Evolutionary conservation across 2,113 vertebrate species (phyloP).

Genomic region (Cavia aperea): DNA sequence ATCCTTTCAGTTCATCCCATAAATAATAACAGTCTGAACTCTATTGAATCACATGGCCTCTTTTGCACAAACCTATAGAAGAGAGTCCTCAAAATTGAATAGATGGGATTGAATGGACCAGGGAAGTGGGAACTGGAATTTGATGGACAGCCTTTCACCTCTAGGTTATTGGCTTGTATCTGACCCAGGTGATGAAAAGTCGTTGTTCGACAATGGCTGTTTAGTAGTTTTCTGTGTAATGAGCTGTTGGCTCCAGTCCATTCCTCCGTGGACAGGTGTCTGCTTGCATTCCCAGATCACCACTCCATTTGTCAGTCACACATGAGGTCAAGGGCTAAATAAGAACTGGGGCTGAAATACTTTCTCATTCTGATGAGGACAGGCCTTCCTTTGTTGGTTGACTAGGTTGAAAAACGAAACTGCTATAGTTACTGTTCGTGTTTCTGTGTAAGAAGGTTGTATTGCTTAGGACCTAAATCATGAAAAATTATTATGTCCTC

Average conservation of each 20-base stretch:
- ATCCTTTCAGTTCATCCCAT: constrained; percentile 70
- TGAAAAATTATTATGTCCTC: constrained; percentile 50
- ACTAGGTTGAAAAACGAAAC: constrained; percentile 55
- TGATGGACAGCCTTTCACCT: constrained; percentile 74
- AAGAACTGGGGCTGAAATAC: constrained; percentile 53
- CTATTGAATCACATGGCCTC: constrained; percentile 66
- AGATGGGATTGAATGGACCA: constrained; percentile 67
- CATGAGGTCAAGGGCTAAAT: constrained; percentile 69
- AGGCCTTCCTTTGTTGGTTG: constrained; percentile 68
- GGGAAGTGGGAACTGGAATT: constrained; percentile 66
- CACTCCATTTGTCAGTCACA: constrained; percentile 70
- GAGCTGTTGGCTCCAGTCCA: constrained; percentile 68
- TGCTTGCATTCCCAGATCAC: constrained; percentile 61
- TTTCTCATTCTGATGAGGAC: constrained; percentile 62
- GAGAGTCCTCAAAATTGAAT: constrained; percentile 70
- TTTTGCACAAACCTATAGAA: constrained; percentile 68
- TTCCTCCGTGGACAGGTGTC: constrained; percentile 70
- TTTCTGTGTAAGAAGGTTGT: constrained; percentile 47
- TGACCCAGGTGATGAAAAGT: constrained; percentile 74
- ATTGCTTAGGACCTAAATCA: constrained; percentile 39
- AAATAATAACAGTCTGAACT: constrained; percentile 70
- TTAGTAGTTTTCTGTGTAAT: constrained; percentile 70
- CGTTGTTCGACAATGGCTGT: constrained; percentile 62
- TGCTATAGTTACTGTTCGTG: constrained; percentile 46
- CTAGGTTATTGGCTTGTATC: constrained; percentile 72